Evolutionary conservation across 2,888 invertebrate genomes (phyloP), one percentile per base, ranked within the genome.

Genomic region (Microctonus hyperodae): DNA sequence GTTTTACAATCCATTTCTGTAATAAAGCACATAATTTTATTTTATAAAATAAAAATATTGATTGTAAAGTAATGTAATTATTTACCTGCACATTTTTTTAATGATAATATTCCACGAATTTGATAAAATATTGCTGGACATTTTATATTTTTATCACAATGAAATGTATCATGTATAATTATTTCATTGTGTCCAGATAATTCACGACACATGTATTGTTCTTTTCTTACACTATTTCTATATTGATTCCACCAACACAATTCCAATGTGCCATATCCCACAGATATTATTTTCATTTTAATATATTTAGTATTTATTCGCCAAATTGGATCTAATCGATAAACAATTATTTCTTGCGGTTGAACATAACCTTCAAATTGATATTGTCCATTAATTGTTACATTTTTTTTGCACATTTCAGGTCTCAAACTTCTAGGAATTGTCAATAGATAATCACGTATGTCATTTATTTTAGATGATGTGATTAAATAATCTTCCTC

Each of bases 1-100:
- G 86, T 86, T 64, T 88, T 87, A 76, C 91, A 92, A 67, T 90
- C 89, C 56, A 86, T 86, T 84, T 91, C 91, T 91, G 28, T 5
- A 28, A 28, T 28, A 5, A 5, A 28, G n/a, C n/a, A 28, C 28
- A 28, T 28, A 3, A 5, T 28, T 28, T 28, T 7, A 28, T 7
- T 5, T 5, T 28, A 28, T 28, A 3, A 3, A 3, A 28, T 7
- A 28, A 3, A 7, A 28, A 5, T 28, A 28, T 28, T 5, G 4
- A 3, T 28, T 28, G 7, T 28, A 7, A 28, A 28, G 5, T 28
- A 28, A 7, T 28, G 3, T 5, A 5, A 28, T 23, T 28, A 10
- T 37, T 69, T 86, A 90, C 90, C 88, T 81, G 88, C 86, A 79
- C 90, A 91, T 73, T 86, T 84, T 71, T 87, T 88, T 37, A 81